Evolutionary conservation across 2,797 vertebrate species (phyloP).

Genomic region (Ctenopoma multispine): DNA sequence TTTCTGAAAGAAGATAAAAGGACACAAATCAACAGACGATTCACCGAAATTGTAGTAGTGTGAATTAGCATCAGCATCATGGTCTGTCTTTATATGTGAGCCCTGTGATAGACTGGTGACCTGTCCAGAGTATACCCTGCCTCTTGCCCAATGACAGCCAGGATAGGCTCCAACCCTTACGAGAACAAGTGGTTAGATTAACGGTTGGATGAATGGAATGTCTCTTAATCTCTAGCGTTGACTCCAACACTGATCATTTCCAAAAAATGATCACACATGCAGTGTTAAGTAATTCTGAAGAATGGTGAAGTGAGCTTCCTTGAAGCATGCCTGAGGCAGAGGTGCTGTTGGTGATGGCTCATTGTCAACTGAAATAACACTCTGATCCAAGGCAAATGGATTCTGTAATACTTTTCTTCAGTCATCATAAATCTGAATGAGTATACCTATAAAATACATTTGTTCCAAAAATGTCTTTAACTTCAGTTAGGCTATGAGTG

Average conservation of each 20-base stretch:
- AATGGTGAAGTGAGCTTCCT: constrained; percentile 38
- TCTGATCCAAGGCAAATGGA: constrained; percentile 45
- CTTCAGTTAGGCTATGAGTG: neutral
- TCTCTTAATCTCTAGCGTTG: neutral
- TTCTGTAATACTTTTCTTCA: constrained; percentile 32
- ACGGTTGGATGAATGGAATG: too few relatives aligned
- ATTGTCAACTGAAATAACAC: constrained; percentile 45
- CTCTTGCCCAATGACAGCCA: too few relatives aligned
- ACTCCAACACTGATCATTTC: neutral
- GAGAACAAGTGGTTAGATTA: too few relatives aligned
- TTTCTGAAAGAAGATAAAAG: constrained; percentile 4
- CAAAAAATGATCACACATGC: constrained; percentile 7
- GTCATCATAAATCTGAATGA: constrained; percentile 30
- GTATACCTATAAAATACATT: constrained; percentile 19
- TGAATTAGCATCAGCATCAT: too few relatives aligned
- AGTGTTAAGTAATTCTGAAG: constrained; percentile 24
- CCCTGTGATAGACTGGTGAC: too few relatives aligned
- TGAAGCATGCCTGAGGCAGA: constrained; percentile 40
- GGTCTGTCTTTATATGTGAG: too few relatives aligned
- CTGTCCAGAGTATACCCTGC: too few relatives aligned
- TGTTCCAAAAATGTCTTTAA: constrained; percentile 11
- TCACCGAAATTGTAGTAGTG: too few relatives aligned
- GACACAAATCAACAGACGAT: constrained; percentile 1
- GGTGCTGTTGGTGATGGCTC: constrained; percentile 28
- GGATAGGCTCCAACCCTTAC: too few relatives aligned